Evolutionary conservation across 2,113 vertebrate genomes (phyloP), one percentile per base, ranked within the genome.

Genomic region (Cheirogaleus medius): DNA sequence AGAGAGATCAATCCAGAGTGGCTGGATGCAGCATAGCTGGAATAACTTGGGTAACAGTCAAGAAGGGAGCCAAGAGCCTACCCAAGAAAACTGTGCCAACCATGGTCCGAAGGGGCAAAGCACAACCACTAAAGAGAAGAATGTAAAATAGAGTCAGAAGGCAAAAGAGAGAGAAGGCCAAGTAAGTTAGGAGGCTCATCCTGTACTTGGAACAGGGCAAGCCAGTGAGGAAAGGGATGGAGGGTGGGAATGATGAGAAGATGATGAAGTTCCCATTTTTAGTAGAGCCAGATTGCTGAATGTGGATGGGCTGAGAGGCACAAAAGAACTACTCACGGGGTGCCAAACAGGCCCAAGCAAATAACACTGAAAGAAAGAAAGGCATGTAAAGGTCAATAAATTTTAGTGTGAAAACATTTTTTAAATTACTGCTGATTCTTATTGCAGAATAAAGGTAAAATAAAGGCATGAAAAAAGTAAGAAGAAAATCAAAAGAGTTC

Each of bases 371-470:
- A 66, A 63, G 32, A 63, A 54, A 71, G 85, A 37, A 77, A 80
- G 54, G 27, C 14, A 44, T 15, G 34, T 52, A 47, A 49, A 64
- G 10, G 9, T 49, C n/a, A 89, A 49, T 47, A 93, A 39, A 73
- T 32, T 37, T 71, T 63, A 64, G 91, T 3, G 2, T 34, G 49
- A 63, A 87, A 6, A 32, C 42, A 34, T n/a, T 86, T 5, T 44
- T 18, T 10, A 13, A 25, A 63, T 54, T 52, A 49, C 23, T 69
- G 20, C 7, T 74, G 13, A 52, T 54, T 73, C 63, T 74, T 60
- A 34, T 42, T 42, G 66, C 71, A 86, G 58, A 93, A 85, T 74
- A 91, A 76, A 91, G 42, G 54, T 66, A 81, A 88, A 82, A 95
- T 42, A 78, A 82, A 83, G 27, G 60, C 8, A 5, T 66, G 73